These are phyloP conservation scores for Odontocolon sp. DNA, from an alignment of 2,888 invertebrate genomes.

Conservation along the genomic window DNA sequence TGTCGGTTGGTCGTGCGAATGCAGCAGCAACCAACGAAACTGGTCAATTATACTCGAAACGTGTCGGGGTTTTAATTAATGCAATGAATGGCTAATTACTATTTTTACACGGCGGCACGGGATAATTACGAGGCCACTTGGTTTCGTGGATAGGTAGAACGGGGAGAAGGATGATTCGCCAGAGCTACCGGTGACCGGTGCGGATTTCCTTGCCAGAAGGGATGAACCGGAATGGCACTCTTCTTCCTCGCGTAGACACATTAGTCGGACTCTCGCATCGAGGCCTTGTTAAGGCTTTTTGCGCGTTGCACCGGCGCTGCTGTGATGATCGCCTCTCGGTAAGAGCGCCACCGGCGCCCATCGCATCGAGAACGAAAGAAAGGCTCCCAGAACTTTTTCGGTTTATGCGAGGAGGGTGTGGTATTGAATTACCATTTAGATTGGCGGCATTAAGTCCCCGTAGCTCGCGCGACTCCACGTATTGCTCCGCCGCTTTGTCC, in stretches of 20 bases:
- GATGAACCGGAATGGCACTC: neutral
- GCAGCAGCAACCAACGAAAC: conserved; percentile 4
- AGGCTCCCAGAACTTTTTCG: conserved; percentile 68
- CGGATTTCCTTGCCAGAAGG: neutral
- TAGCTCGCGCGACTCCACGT: conserved; percentile 16
- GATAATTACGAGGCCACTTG: conserved; percentile 73
- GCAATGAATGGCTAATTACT: conserved; percentile 76
- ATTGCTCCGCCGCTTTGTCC: neutral
- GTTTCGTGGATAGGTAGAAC: conserved; percentile 35
- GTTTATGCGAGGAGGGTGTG: conserved; percentile 78
- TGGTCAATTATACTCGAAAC: conserved; percentile 60
- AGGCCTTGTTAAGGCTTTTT: conserved; percentile 64
- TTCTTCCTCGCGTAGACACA: neutral
- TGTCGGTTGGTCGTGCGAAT: neutral
- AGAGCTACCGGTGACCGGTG: conserved; percentile 5
- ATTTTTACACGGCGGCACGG: conserved; percentile 73
- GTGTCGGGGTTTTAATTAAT: conserved; percentile 72
- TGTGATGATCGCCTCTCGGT: conserved; percentile 53
- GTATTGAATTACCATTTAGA: conserved; percentile 80
- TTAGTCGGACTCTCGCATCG: conserved; percentile 49
- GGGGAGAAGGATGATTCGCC: conserved; percentile 11
- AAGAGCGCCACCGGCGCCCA: conserved; percentile 58
- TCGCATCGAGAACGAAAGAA: conserved; percentile 50
- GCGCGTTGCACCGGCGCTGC: conserved; percentile 39
- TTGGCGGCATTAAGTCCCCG: conserved; percentile 67